Evolutionary conservation across 2,797 vertebrate genomes (phyloP), one percentile per base, ranked within the genome.

Genomic region (Pseudochirops corinnae): DNA sequence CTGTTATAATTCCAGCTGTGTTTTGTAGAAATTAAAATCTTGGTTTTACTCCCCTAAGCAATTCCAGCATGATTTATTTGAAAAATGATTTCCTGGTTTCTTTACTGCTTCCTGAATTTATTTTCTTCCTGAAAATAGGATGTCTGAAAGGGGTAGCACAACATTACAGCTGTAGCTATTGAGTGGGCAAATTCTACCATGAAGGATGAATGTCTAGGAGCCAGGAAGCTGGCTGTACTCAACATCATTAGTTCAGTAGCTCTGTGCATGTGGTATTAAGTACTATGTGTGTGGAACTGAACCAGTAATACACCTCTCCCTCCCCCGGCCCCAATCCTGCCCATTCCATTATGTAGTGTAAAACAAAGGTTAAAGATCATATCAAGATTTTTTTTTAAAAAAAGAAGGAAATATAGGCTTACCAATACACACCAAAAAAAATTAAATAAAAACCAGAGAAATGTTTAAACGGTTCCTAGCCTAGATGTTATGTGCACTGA

Each of bases 21-120:
- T 96, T 93, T 94, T 96, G 92, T 53, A 94, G 57, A 95, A 96
- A 97, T 93, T 96, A 82, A 93, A 91, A 52, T 93, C 91, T 50
- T 14, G 21, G 18, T 82, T 82, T 56, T 57, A 94, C 91, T 50
- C 29, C 6, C 58, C 13, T 93, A 67, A 91, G 52, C 46, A 60
- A 91, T 67, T 92, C 57, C 52, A 90, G 50, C 87, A 52, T 92
- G 46, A 57, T 21, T 28, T 92, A 91, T 91, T 95, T n/a, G 95
- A 90, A 91, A 96, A 62, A 53, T 94, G 56, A 94, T 53, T 92
- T 95, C 56, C 87, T 91, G 56, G 90, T 94, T 16, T 92, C 16
- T 92, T 94, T 9, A 9, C 55, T 91, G 14, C 26, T 92, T 93
- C n/a, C n/a, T 82, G 67, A 82, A 82, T 82, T 82, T 82, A 82